These are phyloP conservation scores for Meliscaeva auricollis DNA, from an alignment of 2,888 invertebrate species.

Conservation along the genomic window DNA sequence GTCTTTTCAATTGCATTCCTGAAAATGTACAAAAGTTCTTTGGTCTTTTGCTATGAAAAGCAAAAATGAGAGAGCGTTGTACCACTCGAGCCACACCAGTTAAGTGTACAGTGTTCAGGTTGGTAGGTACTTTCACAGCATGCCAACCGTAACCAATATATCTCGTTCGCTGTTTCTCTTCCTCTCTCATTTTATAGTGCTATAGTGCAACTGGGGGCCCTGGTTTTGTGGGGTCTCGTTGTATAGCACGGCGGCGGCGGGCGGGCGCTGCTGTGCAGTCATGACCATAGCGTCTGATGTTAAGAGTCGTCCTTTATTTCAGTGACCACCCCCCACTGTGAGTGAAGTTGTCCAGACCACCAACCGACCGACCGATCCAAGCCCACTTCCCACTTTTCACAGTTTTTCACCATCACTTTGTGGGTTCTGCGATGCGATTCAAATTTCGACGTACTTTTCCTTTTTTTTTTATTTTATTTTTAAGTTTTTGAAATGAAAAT, in stretches of 20 bases:
- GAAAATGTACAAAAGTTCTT: conserved; percentile 50
- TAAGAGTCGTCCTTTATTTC: conserved; percentile 29
- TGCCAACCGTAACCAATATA: conserved; percentile 53
- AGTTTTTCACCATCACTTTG: conserved; percentile 66
- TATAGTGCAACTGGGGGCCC: background rate
- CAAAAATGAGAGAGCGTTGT: conserved; percentile 41
- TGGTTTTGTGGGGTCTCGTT: conserved; percentile 11
- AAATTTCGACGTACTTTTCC: conserved; percentile 33
- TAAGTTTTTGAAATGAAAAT: conserved; percentile 9
- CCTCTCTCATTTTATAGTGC: background rate
- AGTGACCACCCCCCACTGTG: conserved; percentile 12
- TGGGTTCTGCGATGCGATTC: conserved; percentile 63
- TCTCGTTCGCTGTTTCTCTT: background rate
- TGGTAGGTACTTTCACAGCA: conserved; percentile 45
- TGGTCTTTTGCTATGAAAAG: conserved; percentile 21
- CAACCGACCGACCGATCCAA: conserved; percentile 4
- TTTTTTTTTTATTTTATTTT: conserved; percentile 27
- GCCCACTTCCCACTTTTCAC: conserved; percentile 45
- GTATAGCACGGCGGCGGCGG: background rate
- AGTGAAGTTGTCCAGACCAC: conserved; percentile 54
- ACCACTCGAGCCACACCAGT: conserved; percentile 55
- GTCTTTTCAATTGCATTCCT: conserved; percentile 45
- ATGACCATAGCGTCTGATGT: conserved; percentile 15
- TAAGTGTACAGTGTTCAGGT: conserved; percentile 44
- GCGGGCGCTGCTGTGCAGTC: background rate